Percentiles rank a stretch among this genome's conserved stretches.
Conservation (phyloP, 1,140 invertebrate genomes). For the Hypothenemus hampei region DNA sequence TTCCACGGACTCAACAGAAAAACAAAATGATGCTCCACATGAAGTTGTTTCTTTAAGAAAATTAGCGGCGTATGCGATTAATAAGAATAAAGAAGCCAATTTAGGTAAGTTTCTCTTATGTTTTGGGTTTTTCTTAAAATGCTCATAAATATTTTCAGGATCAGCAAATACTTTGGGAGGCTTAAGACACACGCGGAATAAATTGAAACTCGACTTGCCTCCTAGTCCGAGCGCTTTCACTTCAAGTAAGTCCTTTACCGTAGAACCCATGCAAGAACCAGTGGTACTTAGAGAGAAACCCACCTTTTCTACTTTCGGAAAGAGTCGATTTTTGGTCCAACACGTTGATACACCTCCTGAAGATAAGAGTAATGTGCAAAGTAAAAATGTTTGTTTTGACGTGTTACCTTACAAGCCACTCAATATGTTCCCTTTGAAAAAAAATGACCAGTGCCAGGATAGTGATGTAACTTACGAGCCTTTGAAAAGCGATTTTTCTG, state of each 20-base stretch:
- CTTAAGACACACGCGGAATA: constrained; percentile 65
- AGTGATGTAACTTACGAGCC: constrained; percentile 17
- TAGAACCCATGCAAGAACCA: constrained; percentile 34
- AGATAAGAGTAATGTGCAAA: constrained; percentile 14
- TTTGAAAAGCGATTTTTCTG: constrained; percentile 12
- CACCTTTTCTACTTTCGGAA: constrained; percentile 44
- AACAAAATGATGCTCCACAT: constrained; percentile 11
- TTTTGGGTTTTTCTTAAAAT: not conserved
- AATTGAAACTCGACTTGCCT: constrained; percentile 64
- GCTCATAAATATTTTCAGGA: not conserved
- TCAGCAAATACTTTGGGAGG: constrained; percentile 53
- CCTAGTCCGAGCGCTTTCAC: constrained; percentile 48
- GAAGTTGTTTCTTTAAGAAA: constrained; percentile 34
- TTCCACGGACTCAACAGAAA: constrained; percentile 22
- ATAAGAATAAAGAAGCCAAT: constrained; percentile 5
- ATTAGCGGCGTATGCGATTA: constrained; percentile 36
- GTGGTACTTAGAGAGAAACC: constrained; percentile 38
- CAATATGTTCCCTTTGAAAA: constrained; percentile 8
- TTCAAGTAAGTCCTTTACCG: constrained; percentile 34
- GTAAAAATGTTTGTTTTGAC: constrained; percentile 44
- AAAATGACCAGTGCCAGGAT: constrained; percentile 3
- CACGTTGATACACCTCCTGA: constrained; percentile 42
- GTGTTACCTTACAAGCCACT: constrained; percentile 43
- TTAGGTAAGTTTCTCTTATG: not conserved
- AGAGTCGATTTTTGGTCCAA: constrained; percentile 43